Conservation (phyloP, 2,888 invertebrate genomes). For the Tenthredo livida region DNA sequence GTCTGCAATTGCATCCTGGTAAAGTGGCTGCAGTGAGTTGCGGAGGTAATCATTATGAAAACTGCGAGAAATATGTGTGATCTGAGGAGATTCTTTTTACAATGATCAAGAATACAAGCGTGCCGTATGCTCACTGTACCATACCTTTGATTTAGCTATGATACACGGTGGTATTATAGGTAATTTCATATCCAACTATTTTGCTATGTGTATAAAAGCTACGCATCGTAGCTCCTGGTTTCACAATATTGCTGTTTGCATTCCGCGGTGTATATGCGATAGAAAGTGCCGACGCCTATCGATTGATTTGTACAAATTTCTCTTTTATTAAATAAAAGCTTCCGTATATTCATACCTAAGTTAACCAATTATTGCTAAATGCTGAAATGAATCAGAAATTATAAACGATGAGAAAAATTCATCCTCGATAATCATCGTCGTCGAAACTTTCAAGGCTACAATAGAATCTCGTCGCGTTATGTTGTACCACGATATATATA, state of each 20-base stretch:
- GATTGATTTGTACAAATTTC: slow-evolving; percentile 36
- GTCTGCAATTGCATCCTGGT: neutral
- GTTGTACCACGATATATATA: neutral
- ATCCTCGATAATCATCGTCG: neutral
- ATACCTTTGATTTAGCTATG: neutral
- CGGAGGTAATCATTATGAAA: neutral
- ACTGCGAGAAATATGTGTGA: neutral
- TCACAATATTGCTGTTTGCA: slow-evolving; percentile 29
- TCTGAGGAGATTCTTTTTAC: neutral
- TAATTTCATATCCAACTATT: neutral
- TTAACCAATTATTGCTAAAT: neutral
- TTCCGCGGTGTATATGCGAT: slow-evolving; percentile 27
- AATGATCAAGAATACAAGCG: neutral
- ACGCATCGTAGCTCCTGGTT: slow-evolving; percentile 34
- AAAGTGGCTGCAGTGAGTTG: too few relatives aligned
- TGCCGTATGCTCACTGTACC: neutral
- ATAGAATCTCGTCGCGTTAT: neutral
- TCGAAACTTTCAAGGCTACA: neutral
- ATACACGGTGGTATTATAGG: neutral
- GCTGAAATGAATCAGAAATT: neutral
- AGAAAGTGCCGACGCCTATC: slow-evolving; percentile 35
- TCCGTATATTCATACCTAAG: neutral
- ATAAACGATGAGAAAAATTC: neutral
- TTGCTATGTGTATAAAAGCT: neutral
- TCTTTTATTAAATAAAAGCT: slow-evolving; percentile 4